phyloP scores from a whole-genome alignment of 35 echinoderm and acorn worm genomes.

The Eucidaris tribuloides region DNA sequence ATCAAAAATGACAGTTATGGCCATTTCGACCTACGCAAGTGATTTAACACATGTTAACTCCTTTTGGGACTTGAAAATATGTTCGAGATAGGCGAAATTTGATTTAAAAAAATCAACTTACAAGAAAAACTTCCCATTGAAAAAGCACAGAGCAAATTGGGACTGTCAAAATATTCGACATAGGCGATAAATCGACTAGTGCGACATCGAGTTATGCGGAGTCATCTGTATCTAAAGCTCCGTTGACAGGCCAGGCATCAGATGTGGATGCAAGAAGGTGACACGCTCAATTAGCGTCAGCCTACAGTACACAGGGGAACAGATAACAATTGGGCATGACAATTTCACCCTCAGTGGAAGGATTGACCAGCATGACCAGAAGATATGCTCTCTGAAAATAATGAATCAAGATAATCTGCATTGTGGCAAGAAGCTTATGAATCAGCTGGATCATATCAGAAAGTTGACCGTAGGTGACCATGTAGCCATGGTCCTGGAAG shows the following conservation, averaged over 20 bases:
- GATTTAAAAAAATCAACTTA: too few relatives aligned
- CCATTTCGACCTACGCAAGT: too few relatives aligned
- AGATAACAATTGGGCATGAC: neutral
- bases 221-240: neutral
- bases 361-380: neutral
- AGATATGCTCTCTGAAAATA: neutral
- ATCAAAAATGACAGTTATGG: too few relatives aligned
- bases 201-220: too few relatives aligned
- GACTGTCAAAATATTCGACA: too few relatives aligned
- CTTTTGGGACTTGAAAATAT: too few relatives aligned
- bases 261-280: constrained; percentile 12
- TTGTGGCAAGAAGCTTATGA: neutral
- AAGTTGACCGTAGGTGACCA: neutral
- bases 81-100: too few relatives aligned
- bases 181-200: too few relatives aligned
- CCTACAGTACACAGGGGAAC: neutral
- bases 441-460: constrained; percentile 1
- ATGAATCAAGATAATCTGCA: constrained; percentile 19
- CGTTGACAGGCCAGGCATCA: neutral
- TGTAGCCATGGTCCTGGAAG: too few relatives aligned
- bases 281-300: neutral
- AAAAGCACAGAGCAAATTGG: too few relatives aligned
- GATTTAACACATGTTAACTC: too few relatives aligned
- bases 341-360: neutral
- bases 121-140: too few relatives aligned